A percentile compares a stretch with the other conserved stretches of the same genome.
Evolutionary conservation across 23 tunicate genomes (phyloP).

Genomic region (Aplidium turbinatum): DNA sequence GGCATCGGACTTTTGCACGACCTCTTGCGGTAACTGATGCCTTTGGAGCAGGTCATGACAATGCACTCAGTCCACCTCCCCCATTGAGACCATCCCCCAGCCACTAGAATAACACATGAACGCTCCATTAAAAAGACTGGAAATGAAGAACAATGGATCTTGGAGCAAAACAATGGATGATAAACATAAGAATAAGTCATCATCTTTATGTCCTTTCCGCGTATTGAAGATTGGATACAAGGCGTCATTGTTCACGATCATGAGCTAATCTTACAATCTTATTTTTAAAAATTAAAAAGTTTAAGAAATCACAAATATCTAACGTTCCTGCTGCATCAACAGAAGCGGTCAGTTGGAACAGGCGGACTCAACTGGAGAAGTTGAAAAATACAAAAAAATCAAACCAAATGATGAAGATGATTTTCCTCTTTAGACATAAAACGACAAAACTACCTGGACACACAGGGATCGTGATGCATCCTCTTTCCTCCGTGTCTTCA

Average conservation of each 20-base stretch:
- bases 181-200: no score
- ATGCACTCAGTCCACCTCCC: conserved; percentile 16
- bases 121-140: background rate
- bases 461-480: conserved; percentile 34
- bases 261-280: no score
- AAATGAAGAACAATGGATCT: no score
- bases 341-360: no score
- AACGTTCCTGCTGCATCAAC: no score
- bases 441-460: conserved; percentile 64
- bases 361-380: background rate
- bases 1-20: conserved; percentile 38
- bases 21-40: conserved; percentile 11
- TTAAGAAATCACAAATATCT: background rate
- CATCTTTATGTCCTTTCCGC: no score
- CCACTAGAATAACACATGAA: background rate
- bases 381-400: no score
- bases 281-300: background rate
- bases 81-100: conserved; percentile 34
- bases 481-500: conserved; percentile 1
- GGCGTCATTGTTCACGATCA: no score
- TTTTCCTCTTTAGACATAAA: no score
- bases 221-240: no score
- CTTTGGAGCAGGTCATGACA: conserved; percentile 31
- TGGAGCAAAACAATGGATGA: no score
- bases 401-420: no score